Evolutionary conservation across 2,797 vertebrate genomes (phyloP), one percentile per base, ranked within the genome.

Genomic region (Fundulus diaphanus): DNA sequence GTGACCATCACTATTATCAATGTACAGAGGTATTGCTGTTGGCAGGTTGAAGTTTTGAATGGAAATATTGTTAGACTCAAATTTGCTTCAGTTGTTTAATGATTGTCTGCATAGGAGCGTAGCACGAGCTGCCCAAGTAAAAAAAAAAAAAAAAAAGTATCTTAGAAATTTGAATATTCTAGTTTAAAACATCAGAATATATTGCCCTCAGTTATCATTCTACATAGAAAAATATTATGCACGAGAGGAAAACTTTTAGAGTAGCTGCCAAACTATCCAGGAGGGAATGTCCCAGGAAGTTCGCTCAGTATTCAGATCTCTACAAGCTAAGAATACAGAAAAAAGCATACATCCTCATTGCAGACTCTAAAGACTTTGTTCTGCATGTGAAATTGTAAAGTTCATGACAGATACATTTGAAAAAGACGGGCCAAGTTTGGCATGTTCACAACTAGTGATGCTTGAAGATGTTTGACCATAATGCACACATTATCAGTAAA

Each of bases 31-130:
- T 63, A 40, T 16, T 42, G 44, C 63, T 42, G 24, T 27, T 66
- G 63, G 63, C 63, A 66, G 63, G 63, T 44, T 51, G 31, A 49
- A 8, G 29, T 44, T 72, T 74, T 65, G 85, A 75, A 79, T 75
- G 72, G 73, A 83, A 92, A 61, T 54, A 44, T 35, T 11, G 9
- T 63, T 63, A 37, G 59, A 37, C 59, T 63, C 20, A 63, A 61
- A 63, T 37, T 37, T 37, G 33, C 33, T 63, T 33, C 57, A 33
- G 35, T 65, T 40, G 24, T 40, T 5, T 66, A 15, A 66, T 44
- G 37, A 44, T 4, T 27, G 63, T 66, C 63, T 66, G 37, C 20
- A 44, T 27, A 2, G 27, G 37, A 27, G 13, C 5, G 1, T 40
- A 2, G 6, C 35, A 42, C 22, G 42, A 42, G n/a, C 24, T 27